These are phyloP conservation scores for Pseudomugil gertrudae DNA, from an alignment of 2,797 vertebrate genomes.

Conservation along the genomic window DNA sequence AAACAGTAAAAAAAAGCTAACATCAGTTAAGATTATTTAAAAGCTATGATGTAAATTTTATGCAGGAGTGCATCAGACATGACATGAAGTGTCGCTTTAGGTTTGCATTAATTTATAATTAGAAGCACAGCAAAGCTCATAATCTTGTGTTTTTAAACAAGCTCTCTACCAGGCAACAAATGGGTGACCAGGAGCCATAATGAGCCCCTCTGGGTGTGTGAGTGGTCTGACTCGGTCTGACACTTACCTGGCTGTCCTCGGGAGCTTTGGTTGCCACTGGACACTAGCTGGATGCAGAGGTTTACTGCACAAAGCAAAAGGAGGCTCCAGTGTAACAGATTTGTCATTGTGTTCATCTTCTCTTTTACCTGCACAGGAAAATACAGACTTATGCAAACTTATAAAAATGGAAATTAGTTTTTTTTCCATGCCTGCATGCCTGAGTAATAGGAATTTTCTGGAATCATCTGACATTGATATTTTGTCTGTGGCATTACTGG, in stretches of 20 bases:
- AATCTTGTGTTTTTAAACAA: constrained; percentile 16
- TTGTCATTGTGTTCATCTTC: constrained; percentile 40
- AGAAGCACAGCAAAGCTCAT: background rate
- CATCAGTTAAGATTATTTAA: background rate
- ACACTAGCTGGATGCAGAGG: constrained; percentile 72
- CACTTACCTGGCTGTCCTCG: constrained; percentile 71
- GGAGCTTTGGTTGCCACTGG: constrained; percentile 83
- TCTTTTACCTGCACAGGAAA: constrained; percentile 53
- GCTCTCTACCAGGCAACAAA: constrained; percentile 15
- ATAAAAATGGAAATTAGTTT: background rate
- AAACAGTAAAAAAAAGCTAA: background rate
- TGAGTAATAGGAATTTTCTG: background rate
- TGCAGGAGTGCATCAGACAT: background rate
- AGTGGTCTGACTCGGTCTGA: constrained; percentile 55
- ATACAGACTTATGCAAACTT: constrained; percentile 15
- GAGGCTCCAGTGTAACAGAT: constrained; percentile 53
- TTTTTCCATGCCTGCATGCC: too few species aligned
- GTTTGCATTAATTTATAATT: constrained; percentile 1
- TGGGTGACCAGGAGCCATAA: constrained; percentile 75
- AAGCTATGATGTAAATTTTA: background rate
- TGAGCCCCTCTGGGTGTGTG: constrained; percentile 66
- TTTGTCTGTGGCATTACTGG: background rate
- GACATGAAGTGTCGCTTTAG: background rate
- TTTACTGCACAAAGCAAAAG: constrained; percentile 67
- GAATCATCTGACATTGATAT: background rate